Evolutionary conservation across 2,888 invertebrate genomes (phyloP), one percentile per base, ranked within the genome.

Genomic region (Craniophora ligustri): DNA sequence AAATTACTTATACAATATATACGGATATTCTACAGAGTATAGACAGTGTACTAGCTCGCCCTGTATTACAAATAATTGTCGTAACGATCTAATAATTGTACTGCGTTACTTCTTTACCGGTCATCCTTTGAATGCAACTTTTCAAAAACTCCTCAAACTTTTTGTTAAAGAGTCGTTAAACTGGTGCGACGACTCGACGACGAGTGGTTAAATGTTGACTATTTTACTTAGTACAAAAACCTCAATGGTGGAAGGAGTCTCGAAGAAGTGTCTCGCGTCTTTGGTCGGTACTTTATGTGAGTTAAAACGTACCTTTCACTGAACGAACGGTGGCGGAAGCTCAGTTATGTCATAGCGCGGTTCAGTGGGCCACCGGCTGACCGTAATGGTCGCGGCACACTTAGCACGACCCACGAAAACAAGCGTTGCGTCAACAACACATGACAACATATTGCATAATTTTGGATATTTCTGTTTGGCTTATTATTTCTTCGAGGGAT

Each of bases 361-460:
- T 82, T 78, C 83, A 89, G 82, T 91, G 88, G 91, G 91, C 86
- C 92, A 92, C 85, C 87, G 82, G 81, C 84, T 89, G 91, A 90
- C 91, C 91, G 91, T 84, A 87, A 91, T 91, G 85, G 79, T 80
- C 72, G 79, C 88, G 92, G 84, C 92, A 92, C 84, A 92, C 91
- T 93, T 92, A 89, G 86, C 84, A 81, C 89, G 89, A 88, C 87
- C 88, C 85, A 88, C 87, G 88, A 90, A 91, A 91, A 90, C 89
- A 90, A 85, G 79, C 79, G 83, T 91, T 90, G 89, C 91, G 89
- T 89, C 91, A 90, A 85, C 82, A 79, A 78, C 84, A 86, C 83
- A 87, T 85, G 84, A 86, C 86, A 87, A 85, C 85, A 82, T 79
- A 76, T 91, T 91, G 81, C 86, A 82, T 86, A 89, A 91, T 77